A percentile compares a stretch with the other conserved stretches of the same genome.
phyloP scores from a whole-genome alignment of 1,140 invertebrate species.

The Lucilia sericata region DNA sequence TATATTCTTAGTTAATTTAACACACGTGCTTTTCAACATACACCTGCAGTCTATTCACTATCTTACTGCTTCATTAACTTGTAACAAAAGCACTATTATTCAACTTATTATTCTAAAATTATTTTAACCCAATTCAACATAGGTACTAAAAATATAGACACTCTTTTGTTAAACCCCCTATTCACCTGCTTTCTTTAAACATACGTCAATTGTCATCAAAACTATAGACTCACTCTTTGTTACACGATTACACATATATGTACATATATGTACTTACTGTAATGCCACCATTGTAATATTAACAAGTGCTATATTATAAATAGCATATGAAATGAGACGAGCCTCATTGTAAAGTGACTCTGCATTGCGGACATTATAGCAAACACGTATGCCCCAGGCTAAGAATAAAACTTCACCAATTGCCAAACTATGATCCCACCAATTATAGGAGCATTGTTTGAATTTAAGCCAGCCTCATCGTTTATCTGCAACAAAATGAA shows the following conservation, averaged over 20 bases:
- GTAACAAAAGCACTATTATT: too few relatives aligned
- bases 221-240: not conserved
- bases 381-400: constrained; percentile 90
- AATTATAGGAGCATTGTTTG: constrained; percentile 90
- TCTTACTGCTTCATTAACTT: not conserved
- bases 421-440: constrained; percentile 92
- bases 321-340: constrained; percentile 89
- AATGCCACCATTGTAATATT: constrained; percentile 91
- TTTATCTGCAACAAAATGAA: constrained; percentile 70
- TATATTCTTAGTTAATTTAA: too few relatives aligned
- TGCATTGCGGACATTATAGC: constrained; percentile 90
- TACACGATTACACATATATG: too few relatives aligned
- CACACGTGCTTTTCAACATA: too few relatives aligned
- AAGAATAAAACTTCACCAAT: constrained; percentile 90
- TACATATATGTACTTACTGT: constrained; percentile 78
- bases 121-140: not conserved
- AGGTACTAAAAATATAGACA: too few relatives aligned
- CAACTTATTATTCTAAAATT: not conserved
- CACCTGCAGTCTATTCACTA: not conserved
- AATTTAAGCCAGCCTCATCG: constrained; percentile 82
- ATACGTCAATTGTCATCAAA: not conserved
- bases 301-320: constrained; percentile 93
- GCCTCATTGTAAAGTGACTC: constrained; percentile 94
- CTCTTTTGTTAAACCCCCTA: too few relatives aligned
- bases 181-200: too few relatives aligned